phyloP scores from a whole-genome alignment of 1,140 invertebrate genomes.

The Tyrophagus putrescentiae region DNA sequence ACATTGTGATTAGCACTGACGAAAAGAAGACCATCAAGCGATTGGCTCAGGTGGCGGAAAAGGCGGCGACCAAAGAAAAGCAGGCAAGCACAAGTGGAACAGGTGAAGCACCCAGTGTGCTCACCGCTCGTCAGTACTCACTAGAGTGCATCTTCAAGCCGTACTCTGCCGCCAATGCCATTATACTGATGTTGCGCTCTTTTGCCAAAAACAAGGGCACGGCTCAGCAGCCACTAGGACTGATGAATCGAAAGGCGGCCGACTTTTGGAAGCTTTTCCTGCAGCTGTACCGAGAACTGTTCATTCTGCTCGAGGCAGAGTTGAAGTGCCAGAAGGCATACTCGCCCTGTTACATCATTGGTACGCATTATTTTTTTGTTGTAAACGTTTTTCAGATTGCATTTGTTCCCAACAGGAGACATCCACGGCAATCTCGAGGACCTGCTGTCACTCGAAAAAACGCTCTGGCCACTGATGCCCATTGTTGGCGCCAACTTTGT shows the following conservation, averaged over 20 bases:
- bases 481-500: constrained; percentile 43
- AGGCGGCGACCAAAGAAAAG: constrained; percentile 3
- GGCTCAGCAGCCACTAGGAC: neutral
- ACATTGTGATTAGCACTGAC: constrained; percentile 8
- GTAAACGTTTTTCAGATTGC: too few species aligned
- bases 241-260: neutral
- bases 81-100: neutral
- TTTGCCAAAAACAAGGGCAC: constrained; percentile 12
- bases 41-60: neutral
- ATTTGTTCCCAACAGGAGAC: too few species aligned
- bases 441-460: constrained; percentile 45
- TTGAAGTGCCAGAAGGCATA: neutral
- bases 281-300: neutral
- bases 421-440: constrained; percentile 47
- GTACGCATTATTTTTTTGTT: too few species aligned
- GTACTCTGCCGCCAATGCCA: constrained; percentile 11
- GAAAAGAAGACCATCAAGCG: neutral
- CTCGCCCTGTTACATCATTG: constrained; percentile 3
- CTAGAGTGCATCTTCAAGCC: constrained; percentile 10
- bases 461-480: constrained; percentile 44
- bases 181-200: neutral
- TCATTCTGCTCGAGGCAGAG: neutral
- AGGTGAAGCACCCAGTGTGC: neutral
- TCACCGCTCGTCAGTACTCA: constrained; percentile 4
- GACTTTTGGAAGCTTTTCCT: neutral